A percentile compares a stretch with the other conserved stretches of the same genome.
Conservation (phyloP, 2,113 vertebrate genomes). For the Pyrgilauda ruficollis region DNA sequence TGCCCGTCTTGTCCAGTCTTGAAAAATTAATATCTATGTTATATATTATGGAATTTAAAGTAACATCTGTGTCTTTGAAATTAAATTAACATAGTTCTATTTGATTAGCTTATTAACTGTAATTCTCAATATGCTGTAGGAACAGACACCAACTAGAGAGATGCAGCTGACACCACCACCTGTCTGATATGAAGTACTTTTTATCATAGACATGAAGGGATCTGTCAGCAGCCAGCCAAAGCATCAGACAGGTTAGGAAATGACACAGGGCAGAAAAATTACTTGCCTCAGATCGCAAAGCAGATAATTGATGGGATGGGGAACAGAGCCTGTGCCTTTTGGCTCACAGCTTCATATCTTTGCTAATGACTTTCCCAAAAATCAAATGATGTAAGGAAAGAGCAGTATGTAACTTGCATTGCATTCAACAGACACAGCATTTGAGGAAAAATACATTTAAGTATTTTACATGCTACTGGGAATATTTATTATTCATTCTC, state of each 20-base stretch:
- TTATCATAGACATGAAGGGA: neutral
- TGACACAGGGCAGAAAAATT: neutral
- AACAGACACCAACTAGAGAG: constrained; percentile 13
- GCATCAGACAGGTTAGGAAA: neutral
- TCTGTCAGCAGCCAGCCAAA: constrained; percentile 1
- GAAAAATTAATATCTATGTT: constrained; percentile 13
- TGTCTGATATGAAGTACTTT: constrained; percentile 31
- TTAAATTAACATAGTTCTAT: constrained; percentile 57
- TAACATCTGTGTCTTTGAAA: constrained; percentile 46
- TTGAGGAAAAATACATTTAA: neutral
- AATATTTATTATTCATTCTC: neutral
- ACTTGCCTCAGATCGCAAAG: neutral
- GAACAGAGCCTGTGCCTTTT: neutral
- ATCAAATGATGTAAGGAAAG: neutral
- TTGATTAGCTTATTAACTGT: constrained; percentile 56
- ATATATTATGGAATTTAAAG: constrained; percentile 19
- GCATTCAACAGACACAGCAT: neutral
- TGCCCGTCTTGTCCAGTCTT: neutral
- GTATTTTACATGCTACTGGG: neutral
- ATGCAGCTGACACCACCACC: constrained; percentile 48
- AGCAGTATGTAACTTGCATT: neutral
- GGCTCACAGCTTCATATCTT: neutral
- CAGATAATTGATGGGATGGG: neutral
- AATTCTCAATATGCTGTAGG: constrained; percentile 55
- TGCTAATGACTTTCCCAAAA: neutral